Evolutionary conservation across 2,113 vertebrate species (phyloP).

Genomic region (Lipophrys pholis): DNA sequence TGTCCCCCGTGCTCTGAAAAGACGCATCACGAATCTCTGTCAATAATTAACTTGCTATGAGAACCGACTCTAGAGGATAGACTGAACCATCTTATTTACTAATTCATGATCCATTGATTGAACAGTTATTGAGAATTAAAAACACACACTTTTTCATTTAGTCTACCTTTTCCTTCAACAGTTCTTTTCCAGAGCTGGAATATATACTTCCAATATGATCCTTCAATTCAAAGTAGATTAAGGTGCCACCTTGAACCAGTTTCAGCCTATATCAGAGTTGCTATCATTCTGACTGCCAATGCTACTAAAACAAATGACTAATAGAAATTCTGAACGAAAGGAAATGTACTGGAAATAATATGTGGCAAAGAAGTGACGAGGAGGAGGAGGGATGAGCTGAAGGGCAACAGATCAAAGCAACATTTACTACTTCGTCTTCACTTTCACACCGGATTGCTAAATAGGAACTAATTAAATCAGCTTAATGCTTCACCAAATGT

Average conservation of each 20-base stretch:
- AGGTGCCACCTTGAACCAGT: background rate
- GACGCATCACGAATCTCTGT: slow-evolving; percentile 36
- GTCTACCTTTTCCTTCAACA: background rate
- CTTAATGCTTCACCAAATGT: no score
- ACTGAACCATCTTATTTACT: slow-evolving; percentile 20
- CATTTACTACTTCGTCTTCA: background rate
- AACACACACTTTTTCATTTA: no score
- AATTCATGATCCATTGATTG: slow-evolving; percentile 26
- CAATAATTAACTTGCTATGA: slow-evolving; percentile 58
- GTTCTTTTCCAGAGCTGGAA: background rate
- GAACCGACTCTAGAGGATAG: slow-evolving; percentile 26
- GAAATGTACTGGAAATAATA: slow-evolving; percentile 11
- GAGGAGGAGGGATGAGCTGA: background rate
- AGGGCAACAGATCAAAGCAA: background rate
- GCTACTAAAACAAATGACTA: slow-evolving; percentile 17
- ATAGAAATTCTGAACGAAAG: background rate
- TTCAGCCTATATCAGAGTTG: background rate
- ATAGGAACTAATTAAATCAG: background rate
- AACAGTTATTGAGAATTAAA: slow-evolving; percentile 10
- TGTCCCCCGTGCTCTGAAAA: slow-evolving; percentile 35
- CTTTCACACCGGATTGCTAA: background rate
- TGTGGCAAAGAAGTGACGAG: background rate
- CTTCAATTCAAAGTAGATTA: slow-evolving; percentile 5
- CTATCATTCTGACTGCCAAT: background rate
- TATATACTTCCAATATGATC: background rate